Percentiles rank a stretch among this genome's conserved stretches.
These are phyloP conservation scores for Corapipo altera DNA, from an alignment of 2,113 vertebrate genomes.

Conservation along the genomic window DNA sequence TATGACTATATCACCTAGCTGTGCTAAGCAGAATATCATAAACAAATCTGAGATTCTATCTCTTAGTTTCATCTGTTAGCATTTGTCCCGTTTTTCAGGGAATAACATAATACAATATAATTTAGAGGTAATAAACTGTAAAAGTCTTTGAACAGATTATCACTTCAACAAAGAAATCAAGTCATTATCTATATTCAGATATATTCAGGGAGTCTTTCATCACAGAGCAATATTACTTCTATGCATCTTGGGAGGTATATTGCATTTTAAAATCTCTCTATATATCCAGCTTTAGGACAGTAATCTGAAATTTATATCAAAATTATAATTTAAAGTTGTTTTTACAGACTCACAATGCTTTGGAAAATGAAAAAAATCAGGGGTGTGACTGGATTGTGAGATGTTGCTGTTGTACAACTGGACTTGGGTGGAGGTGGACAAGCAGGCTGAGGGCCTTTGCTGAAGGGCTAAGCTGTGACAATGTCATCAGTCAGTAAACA, in stretches of 20 bases:
- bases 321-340: not conserved
- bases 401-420: not conserved
- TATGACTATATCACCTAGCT: not conserved
- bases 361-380: not conserved
- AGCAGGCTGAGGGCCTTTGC: not conserved
- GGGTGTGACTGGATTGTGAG: not conserved
- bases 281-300: not conserved
- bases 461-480: not conserved
- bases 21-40: not conserved
- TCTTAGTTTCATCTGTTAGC: not conserved
- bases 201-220: not conserved
- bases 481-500: not conserved
- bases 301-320: not conserved
- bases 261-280: not conserved
- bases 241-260: not conserved
- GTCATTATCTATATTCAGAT: not conserved
- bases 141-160: conserved; percentile 14
- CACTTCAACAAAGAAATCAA: conserved; percentile 13
- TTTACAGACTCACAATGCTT: not conserved
- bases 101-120: conserved; percentile 8
- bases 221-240: not conserved
- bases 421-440: not conserved
- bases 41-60: not conserved
- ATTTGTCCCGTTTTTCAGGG: conserved; percentile 9
- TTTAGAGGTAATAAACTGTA: conserved; percentile 18